Conservation (phyloP, 2,113 vertebrate genomes). For the Hemibagrus wyckioides region DNA sequence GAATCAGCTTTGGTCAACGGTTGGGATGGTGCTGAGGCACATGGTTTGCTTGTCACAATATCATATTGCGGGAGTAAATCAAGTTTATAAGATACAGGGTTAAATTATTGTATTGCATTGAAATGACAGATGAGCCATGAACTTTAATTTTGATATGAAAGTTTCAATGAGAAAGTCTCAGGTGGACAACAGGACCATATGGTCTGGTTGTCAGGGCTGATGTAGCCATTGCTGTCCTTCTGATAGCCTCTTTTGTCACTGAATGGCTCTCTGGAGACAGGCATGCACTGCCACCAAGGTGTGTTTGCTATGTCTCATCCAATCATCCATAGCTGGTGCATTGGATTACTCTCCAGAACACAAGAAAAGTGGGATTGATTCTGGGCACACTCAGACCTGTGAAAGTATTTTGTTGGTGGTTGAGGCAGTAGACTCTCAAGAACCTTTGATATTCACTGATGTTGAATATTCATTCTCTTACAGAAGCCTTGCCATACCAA, state of each 20-base stretch:
- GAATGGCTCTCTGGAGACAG: not conserved
- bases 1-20: not conserved
- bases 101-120: not conserved
- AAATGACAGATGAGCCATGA: not conserved
- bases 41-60: not conserved
- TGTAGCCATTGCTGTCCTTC: not conserved
- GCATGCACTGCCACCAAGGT: not conserved
- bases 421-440: not conserved
- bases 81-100: not conserved
- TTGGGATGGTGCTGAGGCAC: not conserved
- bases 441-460: not conserved
- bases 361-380: not conserved
- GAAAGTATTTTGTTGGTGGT: not conserved
- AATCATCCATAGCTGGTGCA: not conserved
- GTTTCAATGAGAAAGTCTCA: not conserved
- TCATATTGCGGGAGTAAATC: not conserved
- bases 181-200: not conserved
- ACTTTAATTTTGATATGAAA: not conserved
- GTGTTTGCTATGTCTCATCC: not conserved
- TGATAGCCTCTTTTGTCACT: not conserved
- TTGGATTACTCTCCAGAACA: not conserved
- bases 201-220: not conserved
- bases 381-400: not conserved
- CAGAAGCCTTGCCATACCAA: not conserved
- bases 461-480: not conserved